These are phyloP conservation scores for Cryptotermes secundus DNA, from an alignment of 1,140 invertebrate species.

Conservation along the genomic window DNA sequence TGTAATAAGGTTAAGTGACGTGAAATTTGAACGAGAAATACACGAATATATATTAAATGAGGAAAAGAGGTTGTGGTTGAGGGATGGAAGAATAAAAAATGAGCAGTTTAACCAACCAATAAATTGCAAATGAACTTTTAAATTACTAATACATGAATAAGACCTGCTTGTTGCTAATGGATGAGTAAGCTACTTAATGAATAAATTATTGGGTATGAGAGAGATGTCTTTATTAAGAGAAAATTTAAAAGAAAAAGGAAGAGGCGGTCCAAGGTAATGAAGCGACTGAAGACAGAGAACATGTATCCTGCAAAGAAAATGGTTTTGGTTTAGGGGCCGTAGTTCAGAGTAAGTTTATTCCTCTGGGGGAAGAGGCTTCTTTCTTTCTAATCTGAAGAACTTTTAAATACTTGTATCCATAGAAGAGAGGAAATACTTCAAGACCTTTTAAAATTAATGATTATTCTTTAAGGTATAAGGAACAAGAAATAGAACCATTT, in stretches of 20 bases:
- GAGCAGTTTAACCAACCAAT: background rate
- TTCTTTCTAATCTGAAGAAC: background rate
- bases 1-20: background rate
- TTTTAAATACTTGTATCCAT: background rate
- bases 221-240: background rate
- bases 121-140: background rate
- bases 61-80: background rate
- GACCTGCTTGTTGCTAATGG: background rate
- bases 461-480: background rate
- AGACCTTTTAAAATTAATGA: background rate
- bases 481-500: background rate
- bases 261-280: background rate
- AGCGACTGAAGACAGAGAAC: background rate
- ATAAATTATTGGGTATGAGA: background rate
- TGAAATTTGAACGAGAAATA: background rate
- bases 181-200: constrained; percentile 10
- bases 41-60: background rate
- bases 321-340: background rate
- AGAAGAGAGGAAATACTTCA: background rate
- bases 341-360: background rate
- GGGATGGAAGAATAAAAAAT: background rate
- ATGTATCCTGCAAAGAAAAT: background rate
- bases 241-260: background rate
- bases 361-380: background rate
- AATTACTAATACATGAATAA: background rate